Evolutionary conservation across 2,113 vertebrate genomes (phyloP).

Genomic region (Phaethornis superciliosus): DNA sequence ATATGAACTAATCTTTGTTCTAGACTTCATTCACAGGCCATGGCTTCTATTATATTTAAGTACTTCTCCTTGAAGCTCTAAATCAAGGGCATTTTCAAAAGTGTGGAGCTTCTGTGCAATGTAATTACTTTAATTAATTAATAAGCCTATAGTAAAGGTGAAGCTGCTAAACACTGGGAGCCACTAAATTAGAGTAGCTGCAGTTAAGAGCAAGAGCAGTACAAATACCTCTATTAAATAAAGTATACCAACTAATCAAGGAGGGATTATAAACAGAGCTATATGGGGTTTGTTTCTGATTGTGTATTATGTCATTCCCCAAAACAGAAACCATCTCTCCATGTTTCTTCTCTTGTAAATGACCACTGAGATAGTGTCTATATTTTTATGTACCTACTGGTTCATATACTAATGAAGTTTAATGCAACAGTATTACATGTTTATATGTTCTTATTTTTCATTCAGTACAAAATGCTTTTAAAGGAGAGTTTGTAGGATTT

Average conservation of each 20-base stretch:
- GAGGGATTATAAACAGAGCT: background rate
- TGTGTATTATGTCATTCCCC: background rate
- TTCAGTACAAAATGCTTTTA: background rate
- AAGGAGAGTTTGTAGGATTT: background rate
- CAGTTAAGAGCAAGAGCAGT: background rate
- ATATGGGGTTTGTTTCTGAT: background rate
- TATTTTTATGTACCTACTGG: background rate
- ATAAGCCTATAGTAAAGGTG: slow-evolving; percentile 27
- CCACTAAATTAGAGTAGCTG: slow-evolving; percentile 28
- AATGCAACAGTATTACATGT: background rate
- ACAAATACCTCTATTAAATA: slow-evolving; percentile 6
- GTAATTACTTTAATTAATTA: slow-evolving; percentile 55
- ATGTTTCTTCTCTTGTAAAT: background rate
- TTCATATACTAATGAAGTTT: background rate
- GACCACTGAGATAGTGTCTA: background rate
- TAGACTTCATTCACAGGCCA: slow-evolving; percentile 15
- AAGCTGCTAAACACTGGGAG: slow-evolving; percentile 34
- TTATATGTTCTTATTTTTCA: background rate
- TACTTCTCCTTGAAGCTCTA: slow-evolving; percentile 46
- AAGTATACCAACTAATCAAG: background rate
- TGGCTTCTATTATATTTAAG: slow-evolving; percentile 56
- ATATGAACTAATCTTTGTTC: slow-evolving; percentile 36
- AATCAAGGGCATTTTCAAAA: slow-evolving; percentile 44
- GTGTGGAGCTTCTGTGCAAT: slow-evolving; percentile 26
- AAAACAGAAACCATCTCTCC: background rate